Conservation (phyloP, 1,140 invertebrate species). For the Atopsyche davidsoni region DNA sequence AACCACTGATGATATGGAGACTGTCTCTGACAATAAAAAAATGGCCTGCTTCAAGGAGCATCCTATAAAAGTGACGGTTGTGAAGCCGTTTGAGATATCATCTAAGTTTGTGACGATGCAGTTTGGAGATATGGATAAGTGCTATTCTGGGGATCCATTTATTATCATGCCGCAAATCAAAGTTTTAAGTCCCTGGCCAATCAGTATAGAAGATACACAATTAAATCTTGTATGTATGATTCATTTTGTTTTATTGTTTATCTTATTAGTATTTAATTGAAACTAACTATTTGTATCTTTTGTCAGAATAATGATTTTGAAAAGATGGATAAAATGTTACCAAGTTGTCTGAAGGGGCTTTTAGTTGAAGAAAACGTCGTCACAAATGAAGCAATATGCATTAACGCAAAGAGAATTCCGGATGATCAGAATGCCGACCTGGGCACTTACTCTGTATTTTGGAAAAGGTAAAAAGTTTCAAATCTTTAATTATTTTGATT, state of each 20-base stretch:
- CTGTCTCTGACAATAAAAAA: conserved; percentile 35
- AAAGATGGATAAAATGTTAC: conserved; percentile 35
- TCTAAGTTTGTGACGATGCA: conserved; percentile 61
- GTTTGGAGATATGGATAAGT: conserved; percentile 59
- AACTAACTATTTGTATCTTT: conserved; percentile 15
- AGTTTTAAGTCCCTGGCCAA: conserved; percentile 63
- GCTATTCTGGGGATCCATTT: conserved; percentile 61
- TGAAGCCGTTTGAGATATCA: conserved; percentile 63
- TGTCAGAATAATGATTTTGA: conserved; percentile 35
- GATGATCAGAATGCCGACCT: conserved; percentile 54
- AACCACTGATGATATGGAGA: conserved; percentile 15
- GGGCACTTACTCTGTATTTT: conserved; percentile 68
- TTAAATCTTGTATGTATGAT: conserved; percentile 52
- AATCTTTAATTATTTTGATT: conserved; percentile 2
- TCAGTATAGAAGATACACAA: conserved; percentile 58
- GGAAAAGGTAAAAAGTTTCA: conserved; percentile 59
- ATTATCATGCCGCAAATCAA: conserved; percentile 63
- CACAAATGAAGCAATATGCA: conserved; percentile 43
- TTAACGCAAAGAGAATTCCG: conserved; percentile 39
- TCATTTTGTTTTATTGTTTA: conserved; percentile 2
- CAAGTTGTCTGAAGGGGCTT: conserved; percentile 39
- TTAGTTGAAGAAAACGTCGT: conserved; percentile 41
- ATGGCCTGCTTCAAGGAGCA: conserved; percentile 54
- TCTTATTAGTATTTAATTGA: conserved; percentile 1
- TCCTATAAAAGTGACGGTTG: conserved; percentile 54